Base-by-base conservation (phyloP, 2,888 invertebrate genomes). In the Parochlus steinenii region DNA sequence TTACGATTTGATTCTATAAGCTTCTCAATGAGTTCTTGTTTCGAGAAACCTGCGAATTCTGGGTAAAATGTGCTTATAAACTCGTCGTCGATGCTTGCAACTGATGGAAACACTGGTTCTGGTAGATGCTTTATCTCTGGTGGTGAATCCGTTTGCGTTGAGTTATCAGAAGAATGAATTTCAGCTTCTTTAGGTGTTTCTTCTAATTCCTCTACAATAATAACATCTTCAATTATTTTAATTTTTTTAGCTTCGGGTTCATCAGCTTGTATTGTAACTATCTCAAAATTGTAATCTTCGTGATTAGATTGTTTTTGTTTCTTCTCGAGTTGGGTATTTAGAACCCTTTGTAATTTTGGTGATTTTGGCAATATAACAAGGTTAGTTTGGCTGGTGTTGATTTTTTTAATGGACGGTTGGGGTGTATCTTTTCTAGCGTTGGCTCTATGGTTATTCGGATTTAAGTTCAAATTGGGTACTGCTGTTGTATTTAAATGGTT, bases 401-500 rank as follows among this genome's bases (percentile, higher is more conserved):
- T 22, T 8, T 4, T 11, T 22, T 10, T 6, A 12, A 11, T 16
- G 27, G 27, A 2, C 15, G 14, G 5, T 16, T 16, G 5, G 4
- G 10, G 14, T 16, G 20, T 4, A 28, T 34, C n/a, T n/a, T n/a
- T n/a, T n/a, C n/a, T n/a, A 5, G 22, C 15, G 7, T 6, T 6
- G 12, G 28, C 28, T 22, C 34, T 14, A 8, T 34, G 15, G 16
- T 34, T 34, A 7, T 19, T 6, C 4, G 6, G 2, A 22, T 28
- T 17, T 5, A 22, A 20, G 1, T 20, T 4, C 3, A 15, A 17
- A 20, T 19, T 15, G 14, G 34, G 34, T 1, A 34, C 16, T 10
- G 34, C 20, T 14, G 34, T 34, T 12, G 27, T 19, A n/a, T 34
- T 34, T 1, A 34, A n/a, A 11, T 22, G 12, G n/a, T 27, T 28